These are phyloP conservation scores for Adineta ricciae DNA, from an alignment of 2,888 invertebrate species.

Conservation along the genomic window DNA sequence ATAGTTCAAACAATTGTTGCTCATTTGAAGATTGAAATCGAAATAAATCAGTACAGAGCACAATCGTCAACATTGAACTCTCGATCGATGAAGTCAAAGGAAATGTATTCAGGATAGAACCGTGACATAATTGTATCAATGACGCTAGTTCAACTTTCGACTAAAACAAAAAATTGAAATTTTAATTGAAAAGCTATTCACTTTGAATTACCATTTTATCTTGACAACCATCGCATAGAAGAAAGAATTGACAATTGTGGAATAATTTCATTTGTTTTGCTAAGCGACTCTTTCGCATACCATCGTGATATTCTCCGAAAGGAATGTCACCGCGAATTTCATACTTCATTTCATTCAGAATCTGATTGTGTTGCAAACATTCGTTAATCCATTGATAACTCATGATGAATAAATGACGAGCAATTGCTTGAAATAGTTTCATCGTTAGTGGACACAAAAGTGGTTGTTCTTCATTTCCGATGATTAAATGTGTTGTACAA, in stretches of 20 bases:
- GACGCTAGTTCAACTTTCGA: neutral
- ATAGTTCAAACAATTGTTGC: neutral
- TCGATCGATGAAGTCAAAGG: neutral
- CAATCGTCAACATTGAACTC: neutral
- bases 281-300: neutral
- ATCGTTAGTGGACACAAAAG: constrained; percentile 1
- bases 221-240: neutral
- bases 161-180: neutral
- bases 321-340: neutral
- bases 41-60: neutral
- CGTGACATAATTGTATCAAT: neutral
- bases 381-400: neutral
- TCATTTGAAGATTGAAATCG: neutral
- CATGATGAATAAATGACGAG: neutral
- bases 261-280: neutral
- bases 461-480: neutral
- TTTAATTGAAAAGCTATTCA: no score
- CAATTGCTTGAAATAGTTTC: neutral
- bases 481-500: neutral
- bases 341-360: neutral
- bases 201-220: neutral
- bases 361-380: neutral
- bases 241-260: neutral
- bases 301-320: neutral
- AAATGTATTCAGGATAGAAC: neutral